Conservation (phyloP, 2,797 vertebrate genomes). For the Phrynocephalus vlangalii region DNA sequence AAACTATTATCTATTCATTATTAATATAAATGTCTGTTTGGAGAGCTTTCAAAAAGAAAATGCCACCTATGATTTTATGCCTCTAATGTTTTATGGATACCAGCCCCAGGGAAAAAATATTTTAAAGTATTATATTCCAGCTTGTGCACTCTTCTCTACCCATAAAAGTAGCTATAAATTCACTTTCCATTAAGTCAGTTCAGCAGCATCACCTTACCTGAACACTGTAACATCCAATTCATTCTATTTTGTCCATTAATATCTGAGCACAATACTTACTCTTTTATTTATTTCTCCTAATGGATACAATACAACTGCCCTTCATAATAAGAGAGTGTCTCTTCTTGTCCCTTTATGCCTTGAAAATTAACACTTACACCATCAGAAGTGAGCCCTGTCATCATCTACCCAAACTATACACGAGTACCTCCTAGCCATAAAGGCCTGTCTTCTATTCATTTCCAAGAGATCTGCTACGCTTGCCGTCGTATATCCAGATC, state of each 20-base stretch:
- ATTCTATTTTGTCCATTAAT: background rate
- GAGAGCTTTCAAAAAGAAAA: slow-evolving; percentile 62
- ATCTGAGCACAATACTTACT: background rate
- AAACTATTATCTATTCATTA: slow-evolving; percentile 79
- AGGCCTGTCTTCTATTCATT: background rate
- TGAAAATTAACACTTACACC: background rate
- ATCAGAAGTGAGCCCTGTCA: too few relatives aligned
- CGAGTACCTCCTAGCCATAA: too few relatives aligned
- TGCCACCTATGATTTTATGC: slow-evolving; percentile 35
- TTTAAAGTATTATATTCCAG: slow-evolving; percentile 18
- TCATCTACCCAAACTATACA: background rate
- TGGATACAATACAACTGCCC: background rate
- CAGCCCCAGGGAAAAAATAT: slow-evolving; percentile 22
- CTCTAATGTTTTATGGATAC: slow-evolving; percentile 57
- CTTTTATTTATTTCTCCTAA: background rate
- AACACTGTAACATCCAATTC: background rate
- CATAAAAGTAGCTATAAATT: background rate
- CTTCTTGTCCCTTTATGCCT: background rate
- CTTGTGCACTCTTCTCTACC: background rate
- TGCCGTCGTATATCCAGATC: too few relatives aligned
- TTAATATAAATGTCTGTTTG: slow-evolving; percentile 75
- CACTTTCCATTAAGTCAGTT: background rate
- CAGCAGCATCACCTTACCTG: background rate
- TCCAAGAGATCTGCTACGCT: too few relatives aligned
- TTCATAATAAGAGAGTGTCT: background rate